Conservation (phyloP, 2,797 vertebrate species). For the Gymnothorax javanicus region DNA sequence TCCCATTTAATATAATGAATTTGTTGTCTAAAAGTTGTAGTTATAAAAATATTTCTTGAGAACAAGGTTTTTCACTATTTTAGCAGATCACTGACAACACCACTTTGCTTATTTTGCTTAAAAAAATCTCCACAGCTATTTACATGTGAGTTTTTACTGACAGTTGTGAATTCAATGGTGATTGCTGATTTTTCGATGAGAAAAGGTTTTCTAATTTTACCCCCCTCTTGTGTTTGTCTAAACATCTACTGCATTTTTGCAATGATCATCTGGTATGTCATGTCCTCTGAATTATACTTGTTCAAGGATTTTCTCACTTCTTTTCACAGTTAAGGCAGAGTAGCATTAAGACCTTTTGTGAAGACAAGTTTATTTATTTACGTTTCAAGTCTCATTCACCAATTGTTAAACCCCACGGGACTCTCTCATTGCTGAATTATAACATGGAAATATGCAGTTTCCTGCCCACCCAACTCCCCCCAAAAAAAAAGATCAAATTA, state of each 20-base stretch:
- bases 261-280: neutral
- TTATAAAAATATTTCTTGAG: neutral
- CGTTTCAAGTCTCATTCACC: neutral
- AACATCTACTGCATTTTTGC: neutral
- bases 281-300: neutral
- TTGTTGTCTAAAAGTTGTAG: neutral
- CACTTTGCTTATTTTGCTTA: neutral
- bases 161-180: neutral
- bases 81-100: neutral
- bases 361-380: neutral
- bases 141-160: too few species aligned
- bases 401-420: neutral
- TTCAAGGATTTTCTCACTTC: neutral
- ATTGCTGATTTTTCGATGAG: neutral
- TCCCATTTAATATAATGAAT: neutral
- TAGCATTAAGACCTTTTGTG: neutral
- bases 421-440: conserved; percentile 14
- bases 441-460: conserved; percentile 16
- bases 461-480: conserved; percentile 16
- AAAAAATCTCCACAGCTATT: neutral
- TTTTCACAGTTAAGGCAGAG: neutral
- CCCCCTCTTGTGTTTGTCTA: neutral
- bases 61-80: neutral
- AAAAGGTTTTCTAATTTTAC: neutral
- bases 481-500: neutral